phyloP scores from a whole-genome alignment of 2,113 vertebrate genomes.

The Elephas maximus region DNA sequence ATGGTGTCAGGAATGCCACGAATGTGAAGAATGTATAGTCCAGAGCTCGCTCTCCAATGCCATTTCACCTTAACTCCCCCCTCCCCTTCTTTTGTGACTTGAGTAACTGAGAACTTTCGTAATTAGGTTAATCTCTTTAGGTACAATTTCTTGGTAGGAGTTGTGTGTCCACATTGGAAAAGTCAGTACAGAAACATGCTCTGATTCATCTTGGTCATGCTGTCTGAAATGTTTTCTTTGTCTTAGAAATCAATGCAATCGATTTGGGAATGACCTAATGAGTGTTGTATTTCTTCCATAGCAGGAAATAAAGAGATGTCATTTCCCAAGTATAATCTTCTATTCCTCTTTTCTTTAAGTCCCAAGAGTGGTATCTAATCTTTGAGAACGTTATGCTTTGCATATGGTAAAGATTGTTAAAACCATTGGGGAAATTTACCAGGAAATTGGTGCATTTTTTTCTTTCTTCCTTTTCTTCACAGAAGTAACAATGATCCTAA shows the following conservation, averaged over 20 bases:
- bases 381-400: constrained; percentile 80
- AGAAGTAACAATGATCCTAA: constrained; percentile 65
- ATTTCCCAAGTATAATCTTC: constrained; percentile 54
- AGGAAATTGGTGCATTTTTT: constrained; percentile 75
- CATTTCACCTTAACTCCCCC: constrained; percentile 81
- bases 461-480: constrained; percentile 33
- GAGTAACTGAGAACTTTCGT: constrained; percentile 70
- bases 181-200: constrained; percentile 50
- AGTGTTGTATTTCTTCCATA: constrained; percentile 73
- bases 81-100: constrained; percentile 77
- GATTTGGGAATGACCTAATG: constrained; percentile 71
- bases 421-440: constrained; percentile 63
- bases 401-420: constrained; percentile 78
- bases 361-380: constrained; percentile 73
- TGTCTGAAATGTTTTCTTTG: constrained; percentile 73
- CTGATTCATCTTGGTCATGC: constrained; percentile 48
- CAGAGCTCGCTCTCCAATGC: constrained; percentile 81
- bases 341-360: constrained; percentile 76
- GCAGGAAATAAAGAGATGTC: constrained; percentile 65
- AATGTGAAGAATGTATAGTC: constrained; percentile 87
- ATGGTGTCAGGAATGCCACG: constrained; percentile 85
- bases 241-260: constrained; percentile 71
- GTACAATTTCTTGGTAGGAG: constrained; percentile 52
- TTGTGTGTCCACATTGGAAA: constrained; percentile 53
- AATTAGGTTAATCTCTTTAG: constrained; percentile 79